A percentile compares a stretch with the other conserved stretches of the same genome.
Conservation (phyloP, 1,140 invertebrate species). For the Magallana ariakensis region DNA sequence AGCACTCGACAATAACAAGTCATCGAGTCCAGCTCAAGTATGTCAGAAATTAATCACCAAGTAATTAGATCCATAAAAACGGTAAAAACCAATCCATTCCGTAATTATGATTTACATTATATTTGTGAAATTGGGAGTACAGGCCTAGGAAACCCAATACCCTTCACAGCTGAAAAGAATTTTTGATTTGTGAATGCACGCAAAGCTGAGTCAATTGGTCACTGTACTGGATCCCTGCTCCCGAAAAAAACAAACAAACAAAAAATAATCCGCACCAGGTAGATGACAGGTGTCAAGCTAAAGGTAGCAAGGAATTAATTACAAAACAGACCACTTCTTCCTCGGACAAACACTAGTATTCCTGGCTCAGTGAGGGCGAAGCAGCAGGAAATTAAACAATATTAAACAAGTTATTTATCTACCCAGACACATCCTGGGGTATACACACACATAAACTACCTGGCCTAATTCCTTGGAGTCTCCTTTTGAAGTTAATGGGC, state of each 20-base stretch:
- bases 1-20: too few relatives aligned
- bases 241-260: slow-evolving; percentile 16
- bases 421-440: slow-evolving; percentile 17
- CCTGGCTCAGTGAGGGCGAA: neutral
- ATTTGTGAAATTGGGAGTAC: neutral
- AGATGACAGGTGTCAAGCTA: slow-evolving; percentile 4
- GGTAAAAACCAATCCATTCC: neutral
- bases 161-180: slow-evolving; percentile 29
- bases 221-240: neutral
- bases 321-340: slow-evolving; percentile 4
- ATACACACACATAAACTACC: slow-evolving; percentile 27
- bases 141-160: slow-evolving; percentile 13
- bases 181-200: slow-evolving; percentile 7
- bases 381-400: neutral
- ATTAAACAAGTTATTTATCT: neutral
- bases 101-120: slow-evolving; percentile 38
- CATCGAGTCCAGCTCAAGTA: neutral
- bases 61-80: slow-evolving; percentile 21
- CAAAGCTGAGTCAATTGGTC: slow-evolving; percentile 13
- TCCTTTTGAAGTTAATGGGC: slow-evolving; percentile 17
- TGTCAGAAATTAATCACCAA: neutral
- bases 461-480: neutral
- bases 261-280: neutral
- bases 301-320: neutral
- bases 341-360: neutral